These are phyloP conservation scores for Carpatolechia fugitivella DNA, from an alignment of 2,888 invertebrate species.

Conservation along the genomic window DNA sequence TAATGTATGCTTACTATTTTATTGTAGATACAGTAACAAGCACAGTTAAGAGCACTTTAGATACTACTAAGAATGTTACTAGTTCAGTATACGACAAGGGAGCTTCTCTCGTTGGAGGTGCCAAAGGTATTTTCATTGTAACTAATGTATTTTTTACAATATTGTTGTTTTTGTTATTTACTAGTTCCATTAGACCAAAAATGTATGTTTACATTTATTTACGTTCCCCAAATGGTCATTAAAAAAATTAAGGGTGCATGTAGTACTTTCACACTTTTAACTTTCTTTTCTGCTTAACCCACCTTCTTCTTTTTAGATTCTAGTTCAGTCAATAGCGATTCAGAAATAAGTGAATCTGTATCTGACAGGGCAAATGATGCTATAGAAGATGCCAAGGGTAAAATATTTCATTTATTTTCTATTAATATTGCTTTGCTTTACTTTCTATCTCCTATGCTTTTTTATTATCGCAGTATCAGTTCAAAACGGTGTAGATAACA, in stretches of 20 bases:
- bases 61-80: conserved; percentile 45
- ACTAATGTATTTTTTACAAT: neutral
- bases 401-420: neutral
- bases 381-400: neutral
- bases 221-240: conserved; percentile 8
- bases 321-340: conserved; percentile 22
- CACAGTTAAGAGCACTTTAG: conserved; percentile 31
- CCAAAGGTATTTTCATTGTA: neutral
- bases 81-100: conserved; percentile 48
- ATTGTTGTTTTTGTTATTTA: neutral
- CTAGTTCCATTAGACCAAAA: neutral
- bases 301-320: conserved; percentile 32
- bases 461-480: conserved; percentile 28
- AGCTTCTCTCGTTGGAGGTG: conserved; percentile 35
- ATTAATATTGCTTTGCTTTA: conserved; percentile 16
- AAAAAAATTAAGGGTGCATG: conserved; percentile 37
- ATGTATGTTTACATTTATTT: neutral
- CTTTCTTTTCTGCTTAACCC: conserved; percentile 29
- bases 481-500: conserved; percentile 20
- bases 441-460: conserved; percentile 25
- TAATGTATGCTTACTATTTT: neutral
- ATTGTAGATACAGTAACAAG: conserved; percentile 35
- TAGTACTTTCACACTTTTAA: conserved; percentile 27
- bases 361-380: neutral
- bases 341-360: neutral